A percentile compares a stretch with the other conserved stretches of the same genome.
These are phyloP conservation scores for Adrianichthys oophorus DNA, from an alignment of 2,797 vertebrate species.

Conservation along the genomic window DNA sequence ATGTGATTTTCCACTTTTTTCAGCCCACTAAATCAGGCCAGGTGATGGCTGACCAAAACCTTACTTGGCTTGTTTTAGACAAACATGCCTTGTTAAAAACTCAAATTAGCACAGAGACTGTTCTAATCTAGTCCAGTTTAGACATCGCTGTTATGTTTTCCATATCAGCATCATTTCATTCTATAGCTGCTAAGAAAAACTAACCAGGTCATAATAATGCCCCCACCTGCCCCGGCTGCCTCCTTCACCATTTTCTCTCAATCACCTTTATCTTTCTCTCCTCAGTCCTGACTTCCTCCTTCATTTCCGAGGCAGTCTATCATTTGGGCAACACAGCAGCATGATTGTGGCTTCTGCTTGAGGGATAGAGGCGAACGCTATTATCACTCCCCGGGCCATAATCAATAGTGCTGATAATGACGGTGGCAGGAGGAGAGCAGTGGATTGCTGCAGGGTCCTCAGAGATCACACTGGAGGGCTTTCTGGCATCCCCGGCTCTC, in stretches of 20 bases:
- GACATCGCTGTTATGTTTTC: slow-evolving; percentile 79
- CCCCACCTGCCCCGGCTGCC: slow-evolving; percentile 50
- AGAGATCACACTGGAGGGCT: slow-evolving; percentile 66
- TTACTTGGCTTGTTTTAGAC: slow-evolving; percentile 51
- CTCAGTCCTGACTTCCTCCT: slow-evolving; percentile 74
- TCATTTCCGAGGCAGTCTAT: slow-evolving; percentile 82
- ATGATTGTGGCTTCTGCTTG: slow-evolving; percentile 81
- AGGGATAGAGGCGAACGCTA: slow-evolving; percentile 77
- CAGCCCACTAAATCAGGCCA: slow-evolving; percentile 7
- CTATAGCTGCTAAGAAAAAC: slow-evolving; percentile 81
- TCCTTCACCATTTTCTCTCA: slow-evolving; percentile 57
- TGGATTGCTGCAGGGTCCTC: slow-evolving; percentile 62
- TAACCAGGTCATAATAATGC: slow-evolving; percentile 81
- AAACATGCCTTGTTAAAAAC: slow-evolving; percentile 84
- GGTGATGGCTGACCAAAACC: slow-evolving; percentile 15
- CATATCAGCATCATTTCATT: slow-evolving; percentile 80
- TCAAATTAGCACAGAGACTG: slow-evolving; percentile 81
- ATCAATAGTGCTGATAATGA: slow-evolving; percentile 84
- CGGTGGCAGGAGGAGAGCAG: slow-evolving; percentile 53
- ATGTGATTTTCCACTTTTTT: no score
- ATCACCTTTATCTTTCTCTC: slow-evolving; percentile 67
- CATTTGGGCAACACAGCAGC: slow-evolving; percentile 71
- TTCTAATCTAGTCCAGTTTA: slow-evolving; percentile 77
- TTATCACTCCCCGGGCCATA: slow-evolving; percentile 84
- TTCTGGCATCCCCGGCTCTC: slow-evolving; percentile 62